Conservation (phyloP, 2,888 invertebrate species). For the Lasioglossum leucozonium region DNA sequence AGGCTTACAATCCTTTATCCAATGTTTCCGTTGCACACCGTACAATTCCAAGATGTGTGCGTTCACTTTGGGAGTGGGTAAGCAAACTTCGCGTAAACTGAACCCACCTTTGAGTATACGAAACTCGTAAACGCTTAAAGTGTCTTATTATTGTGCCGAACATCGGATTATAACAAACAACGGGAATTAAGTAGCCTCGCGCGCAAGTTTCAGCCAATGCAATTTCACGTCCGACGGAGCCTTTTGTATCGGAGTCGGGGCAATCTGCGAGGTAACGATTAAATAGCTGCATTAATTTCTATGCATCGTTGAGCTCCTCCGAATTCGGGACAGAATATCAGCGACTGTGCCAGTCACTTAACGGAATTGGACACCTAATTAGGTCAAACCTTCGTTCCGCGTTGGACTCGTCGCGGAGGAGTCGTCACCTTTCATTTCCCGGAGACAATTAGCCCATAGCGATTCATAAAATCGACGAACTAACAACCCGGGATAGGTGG, state of each 20-base stretch:
- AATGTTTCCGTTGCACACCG: neutral
- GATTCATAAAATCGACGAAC: neutral
- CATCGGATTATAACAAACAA: neutral
- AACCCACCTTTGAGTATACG: neutral
- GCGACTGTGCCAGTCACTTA: constrained; percentile 8
- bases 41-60: neutral
- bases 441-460: neutral
- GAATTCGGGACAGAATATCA: neutral
- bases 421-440: neutral
- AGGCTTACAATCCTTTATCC: neutral
- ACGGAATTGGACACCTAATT: constrained; percentile 10
- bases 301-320: neutral
- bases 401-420: neutral
- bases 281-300: constrained; percentile 5
- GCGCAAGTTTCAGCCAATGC: neutral
- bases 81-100: neutral
- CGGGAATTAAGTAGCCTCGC: neutral
- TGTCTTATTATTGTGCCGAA: neutral
- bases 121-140: neutral
- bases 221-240: neutral
- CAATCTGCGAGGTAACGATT: neutral
- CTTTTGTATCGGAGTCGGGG: neutral
- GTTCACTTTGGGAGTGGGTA: neutral
- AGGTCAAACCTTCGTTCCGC: neutral
- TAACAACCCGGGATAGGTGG: too few species aligned